Base-by-base conservation (phyloP, 2,888 invertebrate genomes). In the Leucophenga maculata region DNA sequence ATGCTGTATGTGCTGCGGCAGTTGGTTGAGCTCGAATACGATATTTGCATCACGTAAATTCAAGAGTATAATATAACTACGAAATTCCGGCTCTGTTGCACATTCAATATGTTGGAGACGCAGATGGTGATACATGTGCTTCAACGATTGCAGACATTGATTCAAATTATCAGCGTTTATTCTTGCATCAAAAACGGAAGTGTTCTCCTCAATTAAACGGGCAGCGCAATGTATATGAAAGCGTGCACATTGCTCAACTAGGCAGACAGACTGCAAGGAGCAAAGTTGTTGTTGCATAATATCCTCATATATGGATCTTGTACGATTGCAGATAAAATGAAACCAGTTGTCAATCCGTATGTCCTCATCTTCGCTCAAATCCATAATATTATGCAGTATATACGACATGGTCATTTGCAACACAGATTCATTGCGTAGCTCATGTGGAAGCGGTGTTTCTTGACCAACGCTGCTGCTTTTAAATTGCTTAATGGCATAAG, bases 391-490 rank as follows among this genome's bases (percentile, higher is more conserved):
- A 74, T 93, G 93, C 80, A 99, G 90, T 32, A 99, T 88, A 85
- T 98, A 98, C 67, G 93, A 91, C 94, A 98, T 97, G 0, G 99
- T 97, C 88, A 93, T 91, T 84, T 93, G 91, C 11, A 99, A 91
- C 0, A 95, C 94, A 0, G 89, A 80, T 1, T 95, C 93, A 0
- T 97, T 95, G 1, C 99, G 91, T 68, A 99, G 89, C 83, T 99
- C 99, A 83, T 98, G 96, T 1, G 97, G 93, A 86, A 99, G 91
- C 0, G 99, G 99, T 32, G 94, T 93, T 87, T 97, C 97, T 89
- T 99, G 98, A 90, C 99, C 99, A 1, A 99, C 99, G 0, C 98
- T 98, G 77, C 98, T 98, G 71, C 99, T 91, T 3, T 97, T 95
- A 90, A 99, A 99, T 84, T 98, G 97, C 88, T 99, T 99, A 3